phyloP scores from a whole-genome alignment of 2,888 invertebrate species.

The Ditylenchus weischeri region DNA sequence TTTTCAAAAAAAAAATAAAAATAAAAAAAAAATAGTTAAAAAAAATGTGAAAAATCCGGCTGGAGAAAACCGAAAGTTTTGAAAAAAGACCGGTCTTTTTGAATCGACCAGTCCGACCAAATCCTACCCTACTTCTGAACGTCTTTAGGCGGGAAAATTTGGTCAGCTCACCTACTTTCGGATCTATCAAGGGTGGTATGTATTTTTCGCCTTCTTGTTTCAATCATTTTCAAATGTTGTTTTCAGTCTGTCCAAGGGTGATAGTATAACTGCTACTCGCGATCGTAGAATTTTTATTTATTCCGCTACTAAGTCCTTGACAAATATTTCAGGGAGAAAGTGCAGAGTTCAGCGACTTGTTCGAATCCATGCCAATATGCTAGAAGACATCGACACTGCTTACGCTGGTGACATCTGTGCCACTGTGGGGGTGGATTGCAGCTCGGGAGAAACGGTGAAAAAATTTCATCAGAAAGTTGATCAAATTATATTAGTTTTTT shows the following conservation, averaged over 20 bases:
- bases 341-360: constrained; percentile 80
- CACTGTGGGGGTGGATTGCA: constrained; percentile 93
- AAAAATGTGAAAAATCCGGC: no score
- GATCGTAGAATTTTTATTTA: constrained; percentile 63
- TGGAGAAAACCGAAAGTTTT: no score
- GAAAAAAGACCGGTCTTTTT: no score
- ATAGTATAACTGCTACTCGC: constrained; percentile 81
- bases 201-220: no score
- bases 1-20: no score
- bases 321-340: constrained; percentile 61
- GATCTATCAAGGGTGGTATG: constrained; percentile 79
- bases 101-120: no score
- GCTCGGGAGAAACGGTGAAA: constrained; percentile 67
- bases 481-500: no score
- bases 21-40: no score
- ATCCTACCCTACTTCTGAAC: not conserved
- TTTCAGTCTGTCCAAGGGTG: constrained; percentile 68
- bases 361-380: constrained; percentile 87
- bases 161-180: constrained; percentile 92
- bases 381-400: constrained; percentile 78
- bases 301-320: no score
- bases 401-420: constrained; percentile 94
- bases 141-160: constrained; percentile 74
- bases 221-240: no score
- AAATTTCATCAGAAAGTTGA: no score